Evolutionary conservation across 1,140 invertebrate species (phyloP).

Genomic region (Diachasma alloeum): DNA sequence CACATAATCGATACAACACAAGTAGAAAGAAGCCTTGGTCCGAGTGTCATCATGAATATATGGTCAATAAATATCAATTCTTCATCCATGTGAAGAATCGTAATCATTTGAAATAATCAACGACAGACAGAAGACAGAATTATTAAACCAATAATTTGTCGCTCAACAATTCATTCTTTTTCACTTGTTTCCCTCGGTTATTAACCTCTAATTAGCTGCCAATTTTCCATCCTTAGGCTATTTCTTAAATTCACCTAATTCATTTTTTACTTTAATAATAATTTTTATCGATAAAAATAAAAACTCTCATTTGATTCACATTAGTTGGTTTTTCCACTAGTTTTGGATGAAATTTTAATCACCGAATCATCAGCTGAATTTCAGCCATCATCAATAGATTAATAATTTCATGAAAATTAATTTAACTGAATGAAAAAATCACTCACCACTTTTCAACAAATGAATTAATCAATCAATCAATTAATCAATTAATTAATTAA

Average conservation of each 20-base stretch:
- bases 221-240: constrained; percentile 1
- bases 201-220: neutral
- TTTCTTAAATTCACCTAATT: neutral
- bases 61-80: constrained; percentile 53
- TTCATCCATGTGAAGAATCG: constrained; percentile 51
- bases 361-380: neutral
- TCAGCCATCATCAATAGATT: neutral
- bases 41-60: constrained; percentile 30
- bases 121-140: constrained; percentile 29
- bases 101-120: constrained; percentile 44
- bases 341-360: neutral
- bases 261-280: neutral
- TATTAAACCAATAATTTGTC: constrained; percentile 6
- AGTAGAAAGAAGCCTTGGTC: constrained; percentile 14
- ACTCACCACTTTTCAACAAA: constrained; percentile 8
- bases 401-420: constrained; percentile 15
- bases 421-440: neutral
- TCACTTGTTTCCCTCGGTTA: neutral
- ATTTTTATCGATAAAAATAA: constrained; percentile 17
- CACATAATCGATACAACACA: neutral
- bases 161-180: constrained; percentile 24
- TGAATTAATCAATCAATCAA: constrained; percentile 17
- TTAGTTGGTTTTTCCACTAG: neutral
- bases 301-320: neutral
- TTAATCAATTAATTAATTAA: constrained; percentile 7